Base-by-base conservation (phyloP, 2,113 vertebrate genomes). In the Eptatretus burgeri region DNA sequence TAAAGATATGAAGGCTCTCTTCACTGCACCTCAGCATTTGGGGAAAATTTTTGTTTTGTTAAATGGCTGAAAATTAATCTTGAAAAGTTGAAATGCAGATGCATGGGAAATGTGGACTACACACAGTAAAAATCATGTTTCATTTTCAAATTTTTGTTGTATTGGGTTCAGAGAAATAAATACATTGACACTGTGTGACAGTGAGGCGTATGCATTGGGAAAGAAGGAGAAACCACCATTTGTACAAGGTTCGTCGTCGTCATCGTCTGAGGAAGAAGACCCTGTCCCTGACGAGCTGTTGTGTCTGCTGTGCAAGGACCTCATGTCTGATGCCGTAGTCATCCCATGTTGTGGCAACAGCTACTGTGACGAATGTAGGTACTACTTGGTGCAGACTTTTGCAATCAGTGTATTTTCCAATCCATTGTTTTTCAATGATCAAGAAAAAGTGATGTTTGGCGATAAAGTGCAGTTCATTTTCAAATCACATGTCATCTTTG, bases 261-360 rank as follows among this genome's bases (percentile, higher is more conserved):
- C 78, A 10, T 78, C 80, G 2, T 82, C 81, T 9, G 77, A 77
- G 53, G 77, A 88, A 65, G 81, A 83, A 12, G 81, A 84, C 51
- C 82, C 83, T 5, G 77, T 89, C 41, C 88, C 89, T 1, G 80
- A 85, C 10, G 89, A 96, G 68, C 74, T 96, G 60, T 70, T 87
- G 5, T 98, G 91, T 74, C 77, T 88, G 50, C 83, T 98, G 70
- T 98, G 91, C 69, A 85, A 79, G 63, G 85, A 94, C 66, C 81
- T 93, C 67, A 80, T 94, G 81, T 81, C 74, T 0, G 89, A 98
- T n/a, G 85, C 91, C 0, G 91, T 89, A 65, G 84, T 98, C 70
- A 98, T 96, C 66, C 91, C 88, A 64, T 98, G 91, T 77, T 98
- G 91, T 67, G 85, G 84, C 68, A 93, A 94, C 77, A 96, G 88